Base-by-base conservation (phyloP, 2,797 vertebrate genomes). In the Oreonectes daqikongensis region DNA sequence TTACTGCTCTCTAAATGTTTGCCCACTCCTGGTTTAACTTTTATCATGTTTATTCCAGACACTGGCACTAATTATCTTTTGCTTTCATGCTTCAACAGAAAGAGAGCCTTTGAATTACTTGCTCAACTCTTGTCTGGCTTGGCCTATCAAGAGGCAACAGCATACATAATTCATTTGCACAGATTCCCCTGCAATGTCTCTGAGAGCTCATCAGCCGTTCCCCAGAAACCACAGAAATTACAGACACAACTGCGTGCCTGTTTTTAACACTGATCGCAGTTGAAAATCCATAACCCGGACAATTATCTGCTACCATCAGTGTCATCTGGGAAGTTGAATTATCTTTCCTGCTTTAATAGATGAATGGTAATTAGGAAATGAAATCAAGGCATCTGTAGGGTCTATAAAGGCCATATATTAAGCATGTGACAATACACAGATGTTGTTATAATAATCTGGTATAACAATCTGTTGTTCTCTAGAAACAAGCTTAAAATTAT, bases 31-130 rank as follows among this genome's bases (percentile, higher is more conserved):
- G 74, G 53, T 79, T 82, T 61, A 76, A 75, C 80, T 81, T 55
- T 81, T 60, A 77, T 73, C 78, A 73, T 32, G 24, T 81, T 80
- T 79, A 67, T 67, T 79, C 74, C 67, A 75, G 66, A 79, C 69
- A 75, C 74, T 65, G 74, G 60, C 69, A 67, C 65, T 78, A 83
- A 82, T 83, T 82, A 83, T 79, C 60, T 73, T 75, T 82, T 77
- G 70, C 64, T 75, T 84, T 81, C 80, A 79, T 75, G 67, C 68
- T 70, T 82, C 82, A 80, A 81, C 75, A 77, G 65, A 59, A 67
- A 79, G 50, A 79, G 52, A 70, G 66, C 65, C 68, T 79, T 83
- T 81, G 72, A 84, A 85, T 85, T 86, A 78, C 75, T 78, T 77
- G 68, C 72, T 81, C 77, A 72, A 79, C 66, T 81, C 60, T 82